Evolutionary conservation across 2,113 vertebrate species (phyloP).

Genomic region (Ploceus nigricollis): DNA sequence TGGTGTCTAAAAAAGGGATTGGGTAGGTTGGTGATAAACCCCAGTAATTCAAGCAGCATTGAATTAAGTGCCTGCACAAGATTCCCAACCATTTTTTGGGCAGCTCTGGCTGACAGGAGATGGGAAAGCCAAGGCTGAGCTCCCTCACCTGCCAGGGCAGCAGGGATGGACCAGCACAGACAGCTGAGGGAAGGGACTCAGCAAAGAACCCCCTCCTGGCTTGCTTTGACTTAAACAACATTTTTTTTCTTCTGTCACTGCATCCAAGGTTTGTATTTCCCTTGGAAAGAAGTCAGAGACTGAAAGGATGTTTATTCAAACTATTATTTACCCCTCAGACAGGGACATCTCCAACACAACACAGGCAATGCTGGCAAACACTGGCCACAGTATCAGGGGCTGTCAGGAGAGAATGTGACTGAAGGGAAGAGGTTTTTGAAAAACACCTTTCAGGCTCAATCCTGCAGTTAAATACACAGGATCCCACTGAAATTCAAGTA

Average conservation of each 20-base stretch:
- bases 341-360: not conserved
- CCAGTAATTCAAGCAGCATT: not conserved
- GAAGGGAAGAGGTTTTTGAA: not conserved
- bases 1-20: not conserved
- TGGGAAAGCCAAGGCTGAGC: not conserved
- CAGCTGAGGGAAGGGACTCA: not conserved
- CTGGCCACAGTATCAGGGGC: not conserved
- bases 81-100: not conserved
- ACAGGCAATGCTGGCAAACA: not conserved
- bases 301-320: slow-evolving; percentile 41
- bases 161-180: rapidly evolving
- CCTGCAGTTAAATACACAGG: not conserved
- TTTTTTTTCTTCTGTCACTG: not conserved
- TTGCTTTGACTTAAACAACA: not conserved
- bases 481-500: not conserved
- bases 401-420: not conserved
- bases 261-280: not conserved
- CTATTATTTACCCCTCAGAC: not conserved
- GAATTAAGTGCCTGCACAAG: not conserved
- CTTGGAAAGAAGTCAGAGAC: not conserved
- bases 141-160: not conserved
- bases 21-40: not conserved
- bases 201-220: not conserved
- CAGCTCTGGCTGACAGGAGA: not conserved
- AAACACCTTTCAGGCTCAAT: not conserved